Evolutionary conservation across 35 echinoderm and acorn worm species (phyloP), one percentile per base, ranked within the genome.

Genomic region (Eucidaris tribuloides): DNA sequence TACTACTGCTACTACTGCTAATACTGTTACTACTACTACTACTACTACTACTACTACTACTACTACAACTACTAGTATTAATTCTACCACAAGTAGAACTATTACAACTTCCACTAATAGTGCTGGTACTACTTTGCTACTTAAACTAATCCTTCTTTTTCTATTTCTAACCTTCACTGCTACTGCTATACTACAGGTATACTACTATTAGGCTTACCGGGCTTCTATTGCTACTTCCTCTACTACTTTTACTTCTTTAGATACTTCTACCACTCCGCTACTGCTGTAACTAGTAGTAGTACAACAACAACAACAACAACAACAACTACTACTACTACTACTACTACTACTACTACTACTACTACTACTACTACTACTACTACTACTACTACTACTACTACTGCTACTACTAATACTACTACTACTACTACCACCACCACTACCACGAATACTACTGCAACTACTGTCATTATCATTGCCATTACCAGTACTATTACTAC

Each of bases 351-450:
- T 63, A 30, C 60, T 63, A 25, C 20, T 23, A 25, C 60, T 62
- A 62, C 17, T 62, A 62, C 22, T 62, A 62, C 24, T 62, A 62
- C 59, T 62, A 31, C 59, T 63, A 63, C 60, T 63, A 25, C 23
- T 63, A 31, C 25, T 63, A 63, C 60, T 63, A 63, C 60, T 63
- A 63, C 60, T 63, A 63, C 20, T 63, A 31, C 20, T 63, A 63
- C 2, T 63, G 1, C 2, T 63, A 3, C 20, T 63, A 60, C 31
- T 29, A 60, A 60, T 5, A 60, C n/a, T 54, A 17, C 49, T 54
- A 17, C 55, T 58, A 4, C 55, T 58, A 2, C 14, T 58, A 2
- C 54, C 27, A 2, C 46, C 19, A 19, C 46, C 19, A 19, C 46
- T 50, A 19, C 7, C 28, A 4, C 55, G 20, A 4, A 0, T 58